These are phyloP conservation scores for Pollimyrus isidori DNA, from an alignment of 2,113 vertebrate species.

Conservation along the genomic window DNA sequence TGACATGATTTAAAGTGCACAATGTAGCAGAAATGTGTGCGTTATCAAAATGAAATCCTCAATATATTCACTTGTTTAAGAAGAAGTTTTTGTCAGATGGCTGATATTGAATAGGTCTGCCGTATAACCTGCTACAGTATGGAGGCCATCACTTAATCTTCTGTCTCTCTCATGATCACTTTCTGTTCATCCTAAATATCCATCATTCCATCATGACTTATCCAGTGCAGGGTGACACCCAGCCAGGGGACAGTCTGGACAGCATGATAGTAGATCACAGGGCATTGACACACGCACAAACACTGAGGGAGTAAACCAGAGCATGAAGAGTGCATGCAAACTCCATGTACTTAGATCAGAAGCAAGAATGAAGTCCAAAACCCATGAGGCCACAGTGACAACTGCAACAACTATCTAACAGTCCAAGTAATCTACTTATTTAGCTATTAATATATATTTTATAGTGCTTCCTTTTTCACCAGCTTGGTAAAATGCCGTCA, in stretches of 20 bases:
- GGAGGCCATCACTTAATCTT: neutral
- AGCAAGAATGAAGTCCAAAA: neutral
- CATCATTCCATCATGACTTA: neutral
- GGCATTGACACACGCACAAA: neutral
- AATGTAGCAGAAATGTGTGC: neutral
- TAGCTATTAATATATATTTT: neutral
- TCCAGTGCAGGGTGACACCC: neutral
- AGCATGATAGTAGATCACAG: neutral
- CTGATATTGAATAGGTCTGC: neutral
- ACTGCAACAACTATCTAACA: neutral
- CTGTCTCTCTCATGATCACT: neutral
- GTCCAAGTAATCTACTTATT: neutral
- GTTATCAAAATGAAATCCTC: neutral
- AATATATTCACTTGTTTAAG: neutral
- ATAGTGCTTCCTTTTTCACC: neutral
- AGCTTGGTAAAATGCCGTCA: neutral
- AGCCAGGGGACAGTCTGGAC: neutral
- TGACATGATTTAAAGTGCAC: neutral
- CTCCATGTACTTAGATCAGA: neutral
- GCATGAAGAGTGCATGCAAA: neutral
- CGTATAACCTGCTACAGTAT: neutral
- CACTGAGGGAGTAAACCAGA: neutral
- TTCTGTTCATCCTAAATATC: neutral
- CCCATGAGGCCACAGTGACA: neutral
- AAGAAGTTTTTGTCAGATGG: neutral